Evolutionary conservation across 2,113 vertebrate genomes (phyloP), one percentile per base, ranked within the genome.

Genomic region (Otis tarda): DNA sequence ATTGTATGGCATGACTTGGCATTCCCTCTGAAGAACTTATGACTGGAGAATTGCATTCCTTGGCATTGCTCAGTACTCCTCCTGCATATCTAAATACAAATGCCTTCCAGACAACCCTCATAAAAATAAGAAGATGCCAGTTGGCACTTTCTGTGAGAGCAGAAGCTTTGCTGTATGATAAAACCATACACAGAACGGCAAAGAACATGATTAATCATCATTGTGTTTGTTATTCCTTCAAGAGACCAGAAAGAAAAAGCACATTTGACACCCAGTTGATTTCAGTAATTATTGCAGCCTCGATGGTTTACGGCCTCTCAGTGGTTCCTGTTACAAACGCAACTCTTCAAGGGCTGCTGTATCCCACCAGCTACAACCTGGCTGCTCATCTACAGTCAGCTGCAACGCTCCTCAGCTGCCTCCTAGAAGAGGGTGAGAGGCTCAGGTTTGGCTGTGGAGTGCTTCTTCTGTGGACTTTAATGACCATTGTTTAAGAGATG

Each of bases 121-220:
- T 6, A 53, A 94, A 95, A 90, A 71, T 14, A 50, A 89, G 56
- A 91, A 95, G 53, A 84, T 84, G 50, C 31, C 57, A 87, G 27
- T 25, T 96, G 78, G 70, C 61, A 53, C 83, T 94, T 91, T 67
- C 52, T 84, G n/a, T 55, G 57, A 85, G 95, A 93, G 55, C 87
- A 86, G 15, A 27, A 75, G 50, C 67, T 85, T 76, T 71, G 10
- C 70, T 91, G 43, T 30, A 69, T 53, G 78, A 47, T 89, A 93
- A 61, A 91, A 85, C 63, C 81, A 45, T 70, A 93, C 59, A 31
- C 27, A 80, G 5, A 74, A 43, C 67, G 22, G 82, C 67, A 92
- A 56, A 8, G 41, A 90, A 91, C 67, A 11, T 45, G 90, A 94
- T 91, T 92, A 95, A 93, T 93, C 87, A 94, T 78, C 78, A 55